Base-by-base conservation (phyloP, 2,888 invertebrate genomes). In the Petrophora chlorosata region DNA sequence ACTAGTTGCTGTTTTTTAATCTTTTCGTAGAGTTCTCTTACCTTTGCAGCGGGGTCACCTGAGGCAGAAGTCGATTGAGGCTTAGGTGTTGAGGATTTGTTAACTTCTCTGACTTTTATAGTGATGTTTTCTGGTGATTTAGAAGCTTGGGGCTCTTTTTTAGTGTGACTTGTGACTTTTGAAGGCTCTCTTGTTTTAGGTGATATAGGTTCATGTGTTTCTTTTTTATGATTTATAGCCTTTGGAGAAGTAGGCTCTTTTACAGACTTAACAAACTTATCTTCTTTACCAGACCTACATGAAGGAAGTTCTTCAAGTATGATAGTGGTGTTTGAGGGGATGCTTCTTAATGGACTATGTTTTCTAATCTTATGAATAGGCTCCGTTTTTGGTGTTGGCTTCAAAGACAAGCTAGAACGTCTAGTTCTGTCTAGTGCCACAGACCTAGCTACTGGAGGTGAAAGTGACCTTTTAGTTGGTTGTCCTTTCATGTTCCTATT, bases 1-100 rank as follows among this genome's bases (percentile, higher is more conserved):
- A 88, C 79, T 4, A 93, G 89, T 67, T 95, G 94, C 54, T 94
- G 92, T 22, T 91, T 91, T 62, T 94, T 92, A 52, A 94, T 82
- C 65, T 84, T 89, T 15, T 90, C 88, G 46, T 89, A 90, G 0
- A 90, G 72, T 72, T 83, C 91, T 61, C 74, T 66, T 1, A 90
- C 82, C 33, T 75, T 73, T 0, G 73, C 54, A 0, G 84, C 88
- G 0, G 89, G 88, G 45, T 90, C 84, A 3, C 82, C 82, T 0
- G 70, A 62, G 36, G 79, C 80, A 0, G 76, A 72, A 40, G 73
- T 17, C 10, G 19, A 63, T 4, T 59, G 42, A 45, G 61, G 50
- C 1, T 42, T 56, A 55, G 32, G 54, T 40, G 26, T 8, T 14
- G 43, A 9, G 26, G 13, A 8, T 26, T 56, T 42, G 8, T 32